Conservation (phyloP, 2,888 invertebrate genomes). For the Antheraea yamamai region DNA sequence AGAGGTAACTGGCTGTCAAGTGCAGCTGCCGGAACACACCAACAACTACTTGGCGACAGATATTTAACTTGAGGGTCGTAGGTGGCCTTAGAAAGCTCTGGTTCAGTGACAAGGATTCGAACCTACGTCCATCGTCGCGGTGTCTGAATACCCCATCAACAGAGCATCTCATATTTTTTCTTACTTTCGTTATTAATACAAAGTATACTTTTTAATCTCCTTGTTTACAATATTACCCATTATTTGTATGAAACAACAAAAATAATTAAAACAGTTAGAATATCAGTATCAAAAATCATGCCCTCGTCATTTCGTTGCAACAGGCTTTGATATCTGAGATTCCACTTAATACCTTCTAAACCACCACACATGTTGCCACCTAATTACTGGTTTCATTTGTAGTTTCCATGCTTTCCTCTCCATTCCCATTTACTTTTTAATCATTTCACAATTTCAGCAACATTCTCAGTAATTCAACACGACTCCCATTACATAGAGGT, state of each 20-base stretch:
- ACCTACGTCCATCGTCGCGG: no score
- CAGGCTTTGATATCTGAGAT: not conserved
- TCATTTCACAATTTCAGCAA: not conserved
- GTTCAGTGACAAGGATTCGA: no score
- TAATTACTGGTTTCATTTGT: not conserved
- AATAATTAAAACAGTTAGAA: no score
- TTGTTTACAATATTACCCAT: not conserved
- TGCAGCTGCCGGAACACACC: no score
- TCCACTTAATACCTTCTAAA: not conserved
- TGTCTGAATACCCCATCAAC: no score
- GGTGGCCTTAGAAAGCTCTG: no score
- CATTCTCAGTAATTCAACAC: not conserved
- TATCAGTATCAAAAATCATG: no score
- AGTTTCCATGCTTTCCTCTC: not conserved
- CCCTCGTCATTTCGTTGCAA: not conserved
- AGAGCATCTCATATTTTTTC: not conserved
- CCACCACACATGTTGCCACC: no score
- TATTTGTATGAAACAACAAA: not conserved
- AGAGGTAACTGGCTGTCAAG: no score
- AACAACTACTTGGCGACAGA: no score
- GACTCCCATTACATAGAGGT: not conserved
- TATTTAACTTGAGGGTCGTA: no score
- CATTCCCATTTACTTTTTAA: not conserved
- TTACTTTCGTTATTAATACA: not conserved
- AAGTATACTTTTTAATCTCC: not conserved